Conservation (phyloP, 2,888 invertebrate species). For the Chironomus tentans region DNA sequence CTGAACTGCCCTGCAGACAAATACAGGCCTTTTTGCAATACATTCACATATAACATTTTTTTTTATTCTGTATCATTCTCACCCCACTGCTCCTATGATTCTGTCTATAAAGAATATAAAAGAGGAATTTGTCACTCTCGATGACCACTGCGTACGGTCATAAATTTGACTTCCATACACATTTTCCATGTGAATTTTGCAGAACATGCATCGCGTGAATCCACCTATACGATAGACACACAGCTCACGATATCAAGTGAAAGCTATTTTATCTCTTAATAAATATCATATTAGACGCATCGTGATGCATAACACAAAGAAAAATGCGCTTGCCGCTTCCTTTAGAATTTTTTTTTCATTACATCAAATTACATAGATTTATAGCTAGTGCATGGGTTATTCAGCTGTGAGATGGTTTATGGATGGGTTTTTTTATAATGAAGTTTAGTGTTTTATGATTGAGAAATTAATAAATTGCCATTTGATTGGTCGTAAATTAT, state of each 20-base stretch:
- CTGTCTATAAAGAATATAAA: neutral
- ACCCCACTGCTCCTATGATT: no score
- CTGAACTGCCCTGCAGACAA: slow-evolving; percentile 1
- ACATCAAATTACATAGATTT: no score
- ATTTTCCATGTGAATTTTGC: neutral
- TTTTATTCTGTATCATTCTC: no score
- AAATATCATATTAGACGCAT: slow-evolving; percentile 23
- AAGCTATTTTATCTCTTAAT: slow-evolving; percentile 18
- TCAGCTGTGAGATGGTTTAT: no score
- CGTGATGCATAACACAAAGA: neutral
- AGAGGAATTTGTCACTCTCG: slow-evolving; percentile 14
- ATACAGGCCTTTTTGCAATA: neutral
- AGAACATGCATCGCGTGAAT: neutral
- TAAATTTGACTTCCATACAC: neutral
- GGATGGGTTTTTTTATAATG: no score
- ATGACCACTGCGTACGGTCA: neutral
- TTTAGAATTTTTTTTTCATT: no score
- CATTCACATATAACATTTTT: neutral
- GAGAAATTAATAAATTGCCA: no score
- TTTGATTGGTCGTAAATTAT: no score
- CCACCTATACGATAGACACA: neutral
- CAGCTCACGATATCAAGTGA: neutral
- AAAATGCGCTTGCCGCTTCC: no score
- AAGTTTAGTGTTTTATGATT: no score
- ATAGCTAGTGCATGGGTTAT: no score